Percentiles rank a stretch among this genome's conserved stretches.
These are phyloP conservation scores for Phlogophora meticulosa DNA, from an alignment of 2,888 invertebrate species.

Conservation along the genomic window DNA sequence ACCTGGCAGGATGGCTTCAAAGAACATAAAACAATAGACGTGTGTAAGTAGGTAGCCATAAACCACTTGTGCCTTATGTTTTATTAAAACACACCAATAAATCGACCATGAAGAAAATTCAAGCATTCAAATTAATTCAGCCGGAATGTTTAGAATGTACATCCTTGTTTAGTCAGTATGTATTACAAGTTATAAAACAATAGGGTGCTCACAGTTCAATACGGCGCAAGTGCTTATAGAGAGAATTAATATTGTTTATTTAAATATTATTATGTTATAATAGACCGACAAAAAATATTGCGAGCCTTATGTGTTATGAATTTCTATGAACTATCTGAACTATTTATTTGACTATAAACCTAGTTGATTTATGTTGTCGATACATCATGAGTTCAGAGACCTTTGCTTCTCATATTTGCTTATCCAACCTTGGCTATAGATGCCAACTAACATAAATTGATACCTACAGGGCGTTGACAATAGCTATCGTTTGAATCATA, in stretches of 20 bases:
- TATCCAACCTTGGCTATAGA: background rate
- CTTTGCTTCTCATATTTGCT: conserved; percentile 36
- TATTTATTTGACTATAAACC: conserved; percentile 54
- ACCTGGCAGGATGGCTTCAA: conserved; percentile 41
- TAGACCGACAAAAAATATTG: conserved; percentile 61
- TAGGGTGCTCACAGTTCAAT: conserved; percentile 66
- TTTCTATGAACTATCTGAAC: conserved; percentile 59
- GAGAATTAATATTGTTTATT: conserved; percentile 65
- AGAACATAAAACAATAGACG: conserved; percentile 49
- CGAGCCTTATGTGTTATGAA: conserved; percentile 48
- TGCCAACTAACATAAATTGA: background rate
- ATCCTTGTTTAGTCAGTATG: conserved; percentile 68
- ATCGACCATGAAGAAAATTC: conserved; percentile 66
- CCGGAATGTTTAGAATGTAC: conserved; percentile 69
- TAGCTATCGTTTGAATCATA: conserved; percentile 20
- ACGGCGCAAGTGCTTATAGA: conserved; percentile 62
- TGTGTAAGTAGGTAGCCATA: conserved; percentile 46
- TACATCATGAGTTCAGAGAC: conserved; percentile 42
- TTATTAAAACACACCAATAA: conserved; percentile 66
- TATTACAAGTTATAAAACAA: conserved; percentile 70
- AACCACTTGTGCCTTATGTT: conserved; percentile 65
- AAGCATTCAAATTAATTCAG: conserved; percentile 73
- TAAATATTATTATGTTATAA: conserved; percentile 69
- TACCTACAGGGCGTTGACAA: conserved; percentile 6
- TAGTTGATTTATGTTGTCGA: conserved; percentile 39